phyloP scores from a whole-genome alignment of 2,888 invertebrate genomes.

The Empis stercorea region DNA sequence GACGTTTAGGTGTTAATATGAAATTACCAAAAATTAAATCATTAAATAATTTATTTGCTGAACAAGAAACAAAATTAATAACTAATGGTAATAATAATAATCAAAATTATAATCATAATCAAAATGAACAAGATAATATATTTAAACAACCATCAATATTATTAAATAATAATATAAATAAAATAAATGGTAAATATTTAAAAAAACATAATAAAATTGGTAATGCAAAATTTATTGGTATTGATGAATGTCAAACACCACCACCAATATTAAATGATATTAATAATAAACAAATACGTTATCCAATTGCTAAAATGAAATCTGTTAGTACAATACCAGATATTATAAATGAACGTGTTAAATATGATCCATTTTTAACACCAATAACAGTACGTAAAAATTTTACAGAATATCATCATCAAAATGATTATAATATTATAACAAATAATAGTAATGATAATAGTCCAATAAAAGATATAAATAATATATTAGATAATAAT shows the following conservation, averaged over 20 bases:
- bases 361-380: slow-evolving; percentile 33
- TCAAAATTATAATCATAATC: background rate
- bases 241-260: slow-evolving; percentile 25
- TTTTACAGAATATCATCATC: background rate
- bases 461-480: background rate
- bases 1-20: slow-evolving; percentile 24
- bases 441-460: slow-evolving; percentile 1
- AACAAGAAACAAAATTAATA: slow-evolving; percentile 9
- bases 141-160: slow-evolving; percentile 10
- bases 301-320: slow-evolving; percentile 35
- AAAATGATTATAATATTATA: background rate
- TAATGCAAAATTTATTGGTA: slow-evolving; percentile 35
- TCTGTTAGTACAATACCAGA: slow-evolving; percentile 36
- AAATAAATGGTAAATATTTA: slow-evolving; percentile 22
- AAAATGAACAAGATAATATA: background rate
- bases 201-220: slow-evolving; percentile 30
- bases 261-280: slow-evolving; percentile 3
- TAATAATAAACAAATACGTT: slow-evolving; percentile 16
- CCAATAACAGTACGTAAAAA: slow-evolving; percentile 30
- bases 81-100: too few species aligned
- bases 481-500: background rate
- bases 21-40: slow-evolving; percentile 33
- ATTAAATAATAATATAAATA: background rate
- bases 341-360: slow-evolving; percentile 29
- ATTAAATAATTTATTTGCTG: slow-evolving; percentile 30